Base-by-base conservation (phyloP, 2,113 vertebrate genomes). In the Centropristis striata region DNA sequence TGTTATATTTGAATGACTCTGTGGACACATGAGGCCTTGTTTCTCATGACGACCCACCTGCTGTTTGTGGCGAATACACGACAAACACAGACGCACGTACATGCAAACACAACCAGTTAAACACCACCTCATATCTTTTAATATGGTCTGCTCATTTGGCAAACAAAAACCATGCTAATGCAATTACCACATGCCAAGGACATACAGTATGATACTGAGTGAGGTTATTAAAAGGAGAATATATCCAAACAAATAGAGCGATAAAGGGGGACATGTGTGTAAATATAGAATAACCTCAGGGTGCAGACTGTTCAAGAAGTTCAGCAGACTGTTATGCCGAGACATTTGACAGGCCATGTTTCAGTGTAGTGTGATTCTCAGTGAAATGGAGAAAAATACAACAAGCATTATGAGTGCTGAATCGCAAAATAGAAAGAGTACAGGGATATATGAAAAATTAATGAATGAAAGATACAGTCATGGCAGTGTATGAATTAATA, bases 401-500 rank as follows among this genome's bases (percentile, higher is more conserved):
- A 76, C 58, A 47, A 50, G 23, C 41, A 57, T 75, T 57, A 66
- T 71, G 73, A 69, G 76, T 1, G 7, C 28, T 73, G 78, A 86
- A 87, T 73, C 18, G 49, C 65, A 77, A 83, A 89, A 87, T n/a
- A 87, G 78, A 59, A 71, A 63, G 67, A 10, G 80, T 41, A 64
- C 80, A 75, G 80, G 68, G 57, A 44, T 61, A 58, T 64, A 87
- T 90, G 32, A 89, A 89, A 90, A 82, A 81, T 82, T 15, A 75
- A 90, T 85, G 79, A 86, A 76, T 82, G 64, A 82, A 79, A 82
- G 77, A 85, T 71, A 49, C 15, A 57, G 83, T 77, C 83, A 80
- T 84, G 85, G 77, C 79, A 90, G 80, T 15, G 72, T 60, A 20
- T 88, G 75, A 82, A 93, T 92, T 85, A 91, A 86, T 91, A 80